Conservation (phyloP, 1,140 invertebrate species). For the Stegodyphus mimosarum region DNA sequence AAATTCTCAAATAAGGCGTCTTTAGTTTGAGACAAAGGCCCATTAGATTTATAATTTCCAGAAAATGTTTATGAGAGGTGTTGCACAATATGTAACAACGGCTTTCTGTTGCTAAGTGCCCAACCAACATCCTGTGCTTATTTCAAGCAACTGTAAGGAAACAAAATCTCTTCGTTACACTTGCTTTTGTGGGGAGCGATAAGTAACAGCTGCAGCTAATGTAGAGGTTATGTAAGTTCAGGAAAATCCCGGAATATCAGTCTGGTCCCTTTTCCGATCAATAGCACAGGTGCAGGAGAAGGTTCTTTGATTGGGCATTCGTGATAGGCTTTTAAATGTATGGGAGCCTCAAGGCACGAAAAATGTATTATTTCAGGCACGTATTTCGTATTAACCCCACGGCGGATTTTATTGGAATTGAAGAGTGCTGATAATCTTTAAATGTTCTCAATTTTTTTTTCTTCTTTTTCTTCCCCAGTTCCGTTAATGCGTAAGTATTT, state of each 20-base stretch:
- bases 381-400: slow-evolving; percentile 54
- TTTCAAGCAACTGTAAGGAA: slow-evolving; percentile 8
- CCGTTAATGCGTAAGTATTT: slow-evolving; percentile 21
- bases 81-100: slow-evolving; percentile 6
- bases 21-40: not conserved
- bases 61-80: slow-evolving; percentile 35
- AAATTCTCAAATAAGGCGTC: no score
- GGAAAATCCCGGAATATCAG: slow-evolving; percentile 40
- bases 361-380: slow-evolving; percentile 59
- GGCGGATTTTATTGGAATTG: slow-evolving; percentile 48
- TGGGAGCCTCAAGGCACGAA: slow-evolving; percentile 22
- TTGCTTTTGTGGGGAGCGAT: slow-evolving; percentile 41
- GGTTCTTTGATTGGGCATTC: slow-evolving; percentile 56
- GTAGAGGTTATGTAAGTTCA: slow-evolving; percentile 57
- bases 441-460: slow-evolving; percentile 35
- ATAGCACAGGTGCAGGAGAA: slow-evolving; percentile 54
- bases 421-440: slow-evolving; percentile 55
- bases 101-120: slow-evolving; percentile 9
- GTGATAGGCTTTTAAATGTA: slow-evolving; percentile 59
- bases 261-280: slow-evolving; percentile 36
- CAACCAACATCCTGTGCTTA: not conserved
- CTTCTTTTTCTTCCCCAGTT: slow-evolving; percentile 1
- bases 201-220: slow-evolving; percentile 56
- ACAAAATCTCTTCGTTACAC: slow-evolving; percentile 33
- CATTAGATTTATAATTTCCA: slow-evolving; percentile 36